Conservation (phyloP, 2,888 invertebrate genomes). For the Bunonema sp. region DNA sequence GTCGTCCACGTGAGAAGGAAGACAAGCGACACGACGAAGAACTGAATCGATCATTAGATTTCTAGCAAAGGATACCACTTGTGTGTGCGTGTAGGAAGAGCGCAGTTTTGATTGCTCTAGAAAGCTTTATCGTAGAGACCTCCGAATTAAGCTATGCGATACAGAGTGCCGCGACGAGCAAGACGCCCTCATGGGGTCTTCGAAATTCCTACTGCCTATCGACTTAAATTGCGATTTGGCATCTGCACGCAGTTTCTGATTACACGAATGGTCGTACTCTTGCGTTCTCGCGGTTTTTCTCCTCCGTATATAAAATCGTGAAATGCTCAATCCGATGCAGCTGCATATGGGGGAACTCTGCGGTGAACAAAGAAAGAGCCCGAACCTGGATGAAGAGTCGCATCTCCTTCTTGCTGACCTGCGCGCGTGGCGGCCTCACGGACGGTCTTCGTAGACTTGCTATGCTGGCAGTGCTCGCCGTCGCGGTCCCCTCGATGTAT, state of each 20-base stretch:
- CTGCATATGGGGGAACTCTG: not conserved
- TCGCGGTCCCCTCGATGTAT: too few relatives aligned
- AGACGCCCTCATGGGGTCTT: too few relatives aligned
- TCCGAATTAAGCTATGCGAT: not conserved
- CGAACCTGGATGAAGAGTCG: constrained; percentile 30
- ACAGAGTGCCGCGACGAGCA: not conserved
- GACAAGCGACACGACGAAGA: constrained; percentile 37
- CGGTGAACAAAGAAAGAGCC: not conserved
- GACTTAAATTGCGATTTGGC: too few relatives aligned
- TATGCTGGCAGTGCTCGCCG: too few relatives aligned
- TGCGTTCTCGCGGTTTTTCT: not conserved
- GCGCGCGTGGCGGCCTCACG: constrained; percentile 26
- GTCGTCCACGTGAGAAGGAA: constrained; percentile 37
- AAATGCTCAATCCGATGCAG: not conserved
- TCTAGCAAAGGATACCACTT: too few relatives aligned
- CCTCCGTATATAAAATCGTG: not conserved
- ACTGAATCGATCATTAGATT: too few relatives aligned
- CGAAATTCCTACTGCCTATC: too few relatives aligned
- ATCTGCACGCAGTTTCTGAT: too few relatives aligned
- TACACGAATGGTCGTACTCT: not conserved
- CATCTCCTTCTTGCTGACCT: constrained; percentile 36
- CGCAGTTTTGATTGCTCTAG: too few relatives aligned
- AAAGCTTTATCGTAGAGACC: constrained; percentile 1
- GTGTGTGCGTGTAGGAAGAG: too few relatives aligned
- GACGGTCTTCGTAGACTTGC: too few relatives aligned